Evolutionary conservation across 2,797 vertebrate species (phyloP).

Genomic region (Microctenopoma stevenorrisi): DNA sequence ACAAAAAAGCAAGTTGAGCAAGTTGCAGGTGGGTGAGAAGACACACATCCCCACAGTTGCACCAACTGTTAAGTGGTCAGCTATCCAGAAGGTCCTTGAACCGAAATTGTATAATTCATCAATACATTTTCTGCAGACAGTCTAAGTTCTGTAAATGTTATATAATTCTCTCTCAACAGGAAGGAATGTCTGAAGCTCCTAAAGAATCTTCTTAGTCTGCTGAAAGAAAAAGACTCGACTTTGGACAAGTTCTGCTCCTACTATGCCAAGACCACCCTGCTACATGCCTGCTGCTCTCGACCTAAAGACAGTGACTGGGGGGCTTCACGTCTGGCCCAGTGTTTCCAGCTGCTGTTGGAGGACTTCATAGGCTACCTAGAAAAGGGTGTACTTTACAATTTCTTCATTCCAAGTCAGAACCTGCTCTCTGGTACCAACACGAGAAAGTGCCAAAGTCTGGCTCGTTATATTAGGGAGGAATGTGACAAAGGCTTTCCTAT

Average conservation of each 20-base stretch:
- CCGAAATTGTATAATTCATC: no score
- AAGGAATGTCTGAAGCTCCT: constrained; percentile 81
- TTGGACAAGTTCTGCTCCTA: constrained; percentile 79
- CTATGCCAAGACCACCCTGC: constrained; percentile 76
- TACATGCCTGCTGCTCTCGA: constrained; percentile 73
- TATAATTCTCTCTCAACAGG: constrained; percentile 45
- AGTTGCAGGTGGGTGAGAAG: no score
- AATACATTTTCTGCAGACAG: no score
- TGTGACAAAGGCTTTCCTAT: constrained; percentile 60
- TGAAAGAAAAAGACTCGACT: constrained; percentile 58
- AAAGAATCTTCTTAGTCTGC: constrained; percentile 72
- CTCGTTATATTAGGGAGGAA: constrained; percentile 40
- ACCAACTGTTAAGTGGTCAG: no score
- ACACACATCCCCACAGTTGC: no score
- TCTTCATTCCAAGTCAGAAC: constrained; percentile 81
- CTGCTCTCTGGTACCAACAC: constrained; percentile 40
- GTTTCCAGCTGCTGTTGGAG: constrained; percentile 65
- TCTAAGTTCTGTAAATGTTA: background rate
- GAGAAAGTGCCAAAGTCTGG: constrained; percentile 37
- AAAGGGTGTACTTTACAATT: constrained; percentile 57
- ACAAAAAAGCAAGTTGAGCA: no score
- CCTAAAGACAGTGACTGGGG: constrained; percentile 66
- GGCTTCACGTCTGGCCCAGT: constrained; percentile 37
- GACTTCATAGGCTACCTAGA: constrained; percentile 65
- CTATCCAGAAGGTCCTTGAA: no score